Base-by-base conservation (phyloP, 2,113 vertebrate genomes). In the Ellobius talpinus region DNA sequence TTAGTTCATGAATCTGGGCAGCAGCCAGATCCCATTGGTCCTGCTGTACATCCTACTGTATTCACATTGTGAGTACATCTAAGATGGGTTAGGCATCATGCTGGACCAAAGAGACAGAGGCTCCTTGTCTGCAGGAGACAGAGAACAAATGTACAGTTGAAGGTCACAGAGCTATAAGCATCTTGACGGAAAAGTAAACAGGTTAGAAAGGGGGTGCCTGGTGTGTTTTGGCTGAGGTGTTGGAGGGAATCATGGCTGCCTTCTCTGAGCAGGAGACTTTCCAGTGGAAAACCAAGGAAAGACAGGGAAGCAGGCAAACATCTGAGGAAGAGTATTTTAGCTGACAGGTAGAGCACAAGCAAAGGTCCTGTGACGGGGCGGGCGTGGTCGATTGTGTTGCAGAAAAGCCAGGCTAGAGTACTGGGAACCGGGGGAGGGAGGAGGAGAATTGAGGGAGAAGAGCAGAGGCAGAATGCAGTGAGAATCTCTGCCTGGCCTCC, bases 31-130 rank as follows among this genome's bases (percentile, higher is more conserved):
- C 68, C 8, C 52, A 8, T 0, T 52, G 45, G 31, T 31, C 42
- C n/a, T 19, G 36, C 29, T 0, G 4, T 6, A 0, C 52, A 1
- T 4, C 17, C 16, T 26, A 73, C 1, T 74, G 10, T 58, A 55
- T 73, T 68, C 78, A 16, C 39, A 6, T 36, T 87, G 77, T 39
- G n/a, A 19, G 7, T 77, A 14, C 58, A 7, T 19, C n/a, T 42
- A 23, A n/a, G n/a, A 19, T 79, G 45, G 55, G n/a, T 50, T 78
- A 45, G 36, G n/a, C 19, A 3, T 42, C 7, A 26, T 17, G 36
- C 6, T 24, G 3, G 47, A 73, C 33, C 36, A 65, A 74, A 77
- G n/a, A 89, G n/a, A 79, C 26, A 39, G n/a, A 55, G 47, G 4
- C 24, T 58, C 9, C 9, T 39, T 87, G 7, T 52, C 29, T 92